Evolutionary conservation across 1,140 invertebrate species (phyloP), one percentile per base, ranked within the genome.

Genomic region (Charaxes varanes): DNA sequence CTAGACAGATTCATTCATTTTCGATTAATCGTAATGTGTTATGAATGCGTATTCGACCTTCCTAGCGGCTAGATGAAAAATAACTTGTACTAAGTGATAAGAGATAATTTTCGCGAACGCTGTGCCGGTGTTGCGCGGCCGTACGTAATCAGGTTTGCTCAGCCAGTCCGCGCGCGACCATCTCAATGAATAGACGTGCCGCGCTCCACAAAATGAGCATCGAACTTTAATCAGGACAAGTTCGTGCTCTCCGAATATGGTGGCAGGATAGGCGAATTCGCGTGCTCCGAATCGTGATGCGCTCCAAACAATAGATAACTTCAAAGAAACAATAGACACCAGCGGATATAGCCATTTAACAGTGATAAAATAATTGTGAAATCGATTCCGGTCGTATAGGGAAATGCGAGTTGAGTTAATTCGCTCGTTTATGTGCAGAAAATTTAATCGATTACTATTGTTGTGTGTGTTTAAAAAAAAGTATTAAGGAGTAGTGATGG

Each of bases 41-140:
- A n/a, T n/a, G n/a, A n/a, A n/a, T n/a, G n/a, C n/a, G n/a, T n/a
- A n/a, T n/a, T n/a, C n/a, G n/a, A n/a, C n/a, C n/a, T n/a, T n/a
- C n/a, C n/a, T n/a, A n/a, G n/a, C n/a, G n/a, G n/a, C n/a, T n/a
- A n/a, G n/a, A n/a, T n/a, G n/a, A 35, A 35, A 47, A 47, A 47
- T 58, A 64, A 42, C 56, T 51, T 52, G 32, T 69, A 63, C 66
- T 70, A 68, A 68, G 41, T 69, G 66, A 70, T 70, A 68, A 68
- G 41, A 61, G 57, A 62, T 62, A 48, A 67, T 50, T 35, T 53
- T 59, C 26, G 48, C 53, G 19, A 47, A 16, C 22, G 17, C 19
- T 23, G 34, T 21, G 8, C 24, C 42, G 19, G 35, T 38, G 37
- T 47, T 43, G 40, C 30, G 26, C 16, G 26, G 23, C 19, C 16